phyloP scores from a whole-genome alignment of 2,797 vertebrate genomes.

The Knipowitschia caucasica region DNA sequence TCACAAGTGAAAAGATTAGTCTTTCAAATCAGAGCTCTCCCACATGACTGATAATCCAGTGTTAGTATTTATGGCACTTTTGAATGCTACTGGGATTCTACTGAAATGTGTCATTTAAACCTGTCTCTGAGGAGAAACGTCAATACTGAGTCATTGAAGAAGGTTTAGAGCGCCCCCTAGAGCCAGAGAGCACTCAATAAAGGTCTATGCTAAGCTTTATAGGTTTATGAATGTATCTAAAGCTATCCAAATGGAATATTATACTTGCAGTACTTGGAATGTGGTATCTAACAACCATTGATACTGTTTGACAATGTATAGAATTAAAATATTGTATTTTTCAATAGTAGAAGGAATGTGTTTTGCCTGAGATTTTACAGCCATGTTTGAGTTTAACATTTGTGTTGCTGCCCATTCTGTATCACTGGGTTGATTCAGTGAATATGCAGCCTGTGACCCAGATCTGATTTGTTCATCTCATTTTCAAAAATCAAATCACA shows the following conservation, averaged over 20 bases:
- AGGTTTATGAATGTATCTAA: conserved; percentile 1
- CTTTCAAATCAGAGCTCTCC: conserved; percentile 10
- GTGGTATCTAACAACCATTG: no score
- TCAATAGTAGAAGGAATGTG: no score
- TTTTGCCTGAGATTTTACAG: no score
- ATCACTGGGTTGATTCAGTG: background rate
- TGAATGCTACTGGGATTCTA: conserved; percentile 23
- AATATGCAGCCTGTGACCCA: background rate
- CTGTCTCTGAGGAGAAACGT: conserved; percentile 31
- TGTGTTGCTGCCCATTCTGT: background rate
- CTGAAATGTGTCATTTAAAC: conserved; percentile 4
- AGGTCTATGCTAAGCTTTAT: conserved; percentile 8
- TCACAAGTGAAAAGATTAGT: background rate
- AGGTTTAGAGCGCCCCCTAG: conserved; percentile 9
- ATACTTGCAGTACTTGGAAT: no score
- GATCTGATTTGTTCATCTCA: background rate
- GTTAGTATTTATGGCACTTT: conserved; percentile 30
- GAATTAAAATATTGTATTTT: no score
- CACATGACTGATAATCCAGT: conserved; percentile 26
- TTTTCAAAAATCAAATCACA: background rate
- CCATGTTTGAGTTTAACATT: background rate
- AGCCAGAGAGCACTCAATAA: conserved; percentile 14
- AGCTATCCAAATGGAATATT: background rate
- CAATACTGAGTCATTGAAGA: conserved; percentile 42
- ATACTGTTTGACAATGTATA: no score